Percentiles rank a stretch among this genome's conserved stretches.
These are phyloP conservation scores for Catharus ustulatus DNA, from an alignment of 2,797 vertebrate species.

Conservation along the genomic window DNA sequence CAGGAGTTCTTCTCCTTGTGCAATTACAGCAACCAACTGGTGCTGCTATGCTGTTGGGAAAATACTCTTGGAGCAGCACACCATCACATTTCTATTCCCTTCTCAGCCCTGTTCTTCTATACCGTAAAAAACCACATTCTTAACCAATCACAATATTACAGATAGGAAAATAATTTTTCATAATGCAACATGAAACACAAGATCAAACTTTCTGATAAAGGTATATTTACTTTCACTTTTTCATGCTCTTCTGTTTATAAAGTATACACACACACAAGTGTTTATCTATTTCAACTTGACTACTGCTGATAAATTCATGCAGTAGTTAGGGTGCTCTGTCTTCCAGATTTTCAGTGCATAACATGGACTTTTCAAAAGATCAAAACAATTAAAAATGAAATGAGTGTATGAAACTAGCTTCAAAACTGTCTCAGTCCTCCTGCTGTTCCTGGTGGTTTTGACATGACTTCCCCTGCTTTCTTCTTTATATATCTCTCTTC, in stretches of 20 bases:
- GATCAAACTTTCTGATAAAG: neutral
- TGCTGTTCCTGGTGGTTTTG: constrained; percentile 13
- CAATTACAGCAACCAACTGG: neutral
- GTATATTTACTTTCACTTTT: neutral
- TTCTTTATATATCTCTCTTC: neutral
- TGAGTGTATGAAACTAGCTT: constrained; percentile 4
- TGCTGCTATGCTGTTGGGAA: neutral
- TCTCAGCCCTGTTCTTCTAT: neutral
- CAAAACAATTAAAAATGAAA: constrained; percentile 65
- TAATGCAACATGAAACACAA: neutral
- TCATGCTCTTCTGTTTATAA: neutral
- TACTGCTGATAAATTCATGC: neutral
- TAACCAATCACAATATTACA: neutral
- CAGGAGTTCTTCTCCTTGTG: neutral
- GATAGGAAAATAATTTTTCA: neutral
- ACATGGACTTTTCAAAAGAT: constrained; percentile 40
- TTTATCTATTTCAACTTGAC: neutral
- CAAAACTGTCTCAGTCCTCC: constrained; percentile 15
- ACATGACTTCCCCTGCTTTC: neutral
- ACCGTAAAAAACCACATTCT: neutral
- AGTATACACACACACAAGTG: neutral
- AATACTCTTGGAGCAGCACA: neutral
- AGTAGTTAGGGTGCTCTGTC: neutral
- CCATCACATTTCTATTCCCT: neutral
- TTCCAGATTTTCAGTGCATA: constrained; percentile 7